Evolutionary conservation across 2,888 invertebrate species (phyloP), one percentile per base, ranked within the genome.

Genomic region (Ferrisia virgata): DNA sequence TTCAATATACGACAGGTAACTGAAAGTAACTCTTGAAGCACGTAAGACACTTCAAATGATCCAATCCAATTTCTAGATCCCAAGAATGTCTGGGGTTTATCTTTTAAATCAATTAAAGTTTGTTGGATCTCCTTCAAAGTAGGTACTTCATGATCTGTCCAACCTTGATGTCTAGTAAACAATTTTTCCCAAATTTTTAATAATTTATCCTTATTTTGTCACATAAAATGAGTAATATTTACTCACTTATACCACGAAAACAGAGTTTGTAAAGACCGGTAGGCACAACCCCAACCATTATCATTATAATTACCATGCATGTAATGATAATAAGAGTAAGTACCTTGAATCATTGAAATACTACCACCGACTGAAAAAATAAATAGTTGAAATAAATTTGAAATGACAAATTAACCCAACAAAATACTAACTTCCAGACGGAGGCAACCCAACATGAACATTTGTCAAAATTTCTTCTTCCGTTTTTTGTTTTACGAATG

Each of bases 251-350:
- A 97, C 99, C 99, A 99, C 0, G 98, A 98, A 86, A 95, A 93
- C 86, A 99, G 91, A 0, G 99, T 98, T 90, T 99, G 99, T 87
- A 99, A 91, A 0, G 98, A 98, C 85, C 99, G 92, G 88, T 99
- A 99, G 0, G 99, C 99, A 90, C 99, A 99, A 4, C 99, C 99
- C 99, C 99, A 99, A n/a, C 97, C 97, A 88, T 95, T 94, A 88
- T 99, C 99, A 89, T 98, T 94, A 88, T 96, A 93, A 86, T 92
- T 92, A 88, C 98, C 95, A 89, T 98, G 98, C 93, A 96, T 94
- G 89, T 99, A 99, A 89, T 99, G 99, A 88, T 97, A 94, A 89
- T 99, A 99, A 22, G 93, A 91, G 88, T 99, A 99, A 86, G 92
- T 91, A 0, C 99, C 99, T 86, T 93, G 91, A 2, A 99, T 93